Base-by-base conservation (phyloP, 2,113 vertebrate genomes). In the Loxodonta africana region DNA sequence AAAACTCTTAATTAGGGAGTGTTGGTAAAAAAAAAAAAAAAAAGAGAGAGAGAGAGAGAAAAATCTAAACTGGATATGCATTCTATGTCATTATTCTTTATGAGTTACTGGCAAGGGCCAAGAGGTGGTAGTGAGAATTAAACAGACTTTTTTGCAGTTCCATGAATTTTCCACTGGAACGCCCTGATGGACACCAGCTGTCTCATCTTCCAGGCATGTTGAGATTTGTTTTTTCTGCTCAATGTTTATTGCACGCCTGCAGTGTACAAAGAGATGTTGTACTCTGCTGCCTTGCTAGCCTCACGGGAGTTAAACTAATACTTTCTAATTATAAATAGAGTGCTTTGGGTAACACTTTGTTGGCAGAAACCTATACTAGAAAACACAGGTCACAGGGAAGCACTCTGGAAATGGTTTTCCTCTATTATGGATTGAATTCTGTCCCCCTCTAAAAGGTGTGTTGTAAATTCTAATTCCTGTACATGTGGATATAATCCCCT, bases 101-200 rank as follows among this genome's bases (percentile, higher is more conserved):
- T 82, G 69, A 96, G 77, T 93, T 88, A 93, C 77, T 88, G 86
- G 83, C 92, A 85, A 82, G 44, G 86, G 48, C 28, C 71, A 88
- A 93, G 82, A 95, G 82, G 86, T 88, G 77, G 88, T 41, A 91
- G 9, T 41, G 76, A 78, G 28, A 44, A 85, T 95, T 95, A 95
- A 93, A 90, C 71, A 95, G 71, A 83, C 80, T 62, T 83, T 95
- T 90, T 53, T 90, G 86, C 73, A 71, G 65, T 71, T 90, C 80
- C 57, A 20, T 91, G 85, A 74, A 71, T 81, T 97, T 94, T 88
- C 89, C 82, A 90, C 77, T 88, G 89, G 69, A 97, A 95, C 76
- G 60, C 41, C 65, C 63, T 81, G 94, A 94, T 84, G 83, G 93
- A 81, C 53, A 94, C 83, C 96, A 92, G 88, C 93, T 97, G 88